A percentile compares a stretch with the other conserved stretches of the same genome.
These are phyloP conservation scores for Rhamphomyia laevipes DNA, from an alignment of 2,888 invertebrate species.

Conservation along the genomic window DNA sequence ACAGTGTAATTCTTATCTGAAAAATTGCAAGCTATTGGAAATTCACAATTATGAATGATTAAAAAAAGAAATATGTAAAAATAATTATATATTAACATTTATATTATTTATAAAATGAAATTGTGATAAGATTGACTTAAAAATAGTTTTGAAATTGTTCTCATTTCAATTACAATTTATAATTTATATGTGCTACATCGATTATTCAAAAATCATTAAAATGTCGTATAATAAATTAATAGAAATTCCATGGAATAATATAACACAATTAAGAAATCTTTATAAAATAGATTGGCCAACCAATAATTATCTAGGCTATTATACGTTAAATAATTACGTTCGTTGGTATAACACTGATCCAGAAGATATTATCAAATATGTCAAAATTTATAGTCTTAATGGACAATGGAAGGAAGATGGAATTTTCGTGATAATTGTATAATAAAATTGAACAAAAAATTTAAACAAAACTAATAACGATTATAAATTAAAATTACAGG, in stretches of 20 bases:
- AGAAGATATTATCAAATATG: conserved; percentile 7
- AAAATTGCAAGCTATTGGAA: no score
- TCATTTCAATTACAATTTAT: background rate
- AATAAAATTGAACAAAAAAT: background rate
- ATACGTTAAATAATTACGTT: conserved; percentile 16
- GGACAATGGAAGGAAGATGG: conserved; percentile 18
- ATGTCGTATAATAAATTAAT: background rate
- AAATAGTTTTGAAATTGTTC: background rate
- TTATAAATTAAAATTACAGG: conserved; percentile 8
- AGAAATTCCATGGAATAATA: background rate
- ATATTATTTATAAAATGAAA: no score
- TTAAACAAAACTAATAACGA: no score
- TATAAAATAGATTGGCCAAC: conserved; percentile 16
- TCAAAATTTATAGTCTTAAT: conserved; percentile 13
- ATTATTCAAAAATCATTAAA: background rate
- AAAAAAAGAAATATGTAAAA: no score
- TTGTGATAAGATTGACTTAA: no score
- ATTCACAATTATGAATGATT: no score
- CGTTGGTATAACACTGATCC: conserved; percentile 3
- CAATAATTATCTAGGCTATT: conserved; percentile 14
- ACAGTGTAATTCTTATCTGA: no score
- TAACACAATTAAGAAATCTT: conserved; percentile 14
- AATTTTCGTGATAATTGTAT: conserved; percentile 17
- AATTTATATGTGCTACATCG: background rate
- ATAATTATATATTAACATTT: no score